phyloP scores from a whole-genome alignment of 2,888 invertebrate genomes.

The Slavum lentiscoides region DNA sequence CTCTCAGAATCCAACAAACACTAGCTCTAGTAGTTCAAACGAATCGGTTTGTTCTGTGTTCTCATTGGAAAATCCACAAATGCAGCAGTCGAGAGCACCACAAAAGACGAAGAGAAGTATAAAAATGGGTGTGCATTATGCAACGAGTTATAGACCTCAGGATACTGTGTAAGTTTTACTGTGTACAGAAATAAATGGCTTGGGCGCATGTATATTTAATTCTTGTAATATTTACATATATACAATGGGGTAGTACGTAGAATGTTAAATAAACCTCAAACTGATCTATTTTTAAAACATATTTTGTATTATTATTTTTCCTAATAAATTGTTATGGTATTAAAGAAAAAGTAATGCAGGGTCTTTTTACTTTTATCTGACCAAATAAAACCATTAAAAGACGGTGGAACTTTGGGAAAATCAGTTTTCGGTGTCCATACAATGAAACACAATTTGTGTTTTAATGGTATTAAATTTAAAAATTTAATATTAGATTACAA shows the following conservation, averaged over 20 bases:
- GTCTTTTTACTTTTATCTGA: too few species aligned
- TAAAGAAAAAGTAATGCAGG: too few species aligned
- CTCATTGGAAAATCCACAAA: conserved; percentile 55
- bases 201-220: conserved; percentile 21
- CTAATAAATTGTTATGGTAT: too few species aligned
- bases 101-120: conserved; percentile 58
- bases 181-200: neutral
- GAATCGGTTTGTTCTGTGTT: conserved; percentile 81
- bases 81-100: conserved; percentile 55
- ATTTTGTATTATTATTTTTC: too few species aligned
- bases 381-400: too few species aligned
- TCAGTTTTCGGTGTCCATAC: too few species aligned
- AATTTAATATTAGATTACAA: too few species aligned
- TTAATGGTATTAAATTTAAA: too few species aligned
- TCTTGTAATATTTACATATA: neutral
- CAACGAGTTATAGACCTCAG: conserved; percentile 59
- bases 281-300: neutral
- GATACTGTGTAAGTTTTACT: conserved; percentile 59
- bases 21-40: conserved; percentile 77
- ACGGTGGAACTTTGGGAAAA: too few species aligned
- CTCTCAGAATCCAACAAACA: conserved; percentile 37
- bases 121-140: conserved; percentile 59
- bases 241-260: neutral
- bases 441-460: too few species aligned
- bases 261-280: neutral